These are phyloP conservation scores for Drosophila seguyi DNA, from an alignment of 1,140 invertebrate genomes.

Conservation along the genomic window DNA sequence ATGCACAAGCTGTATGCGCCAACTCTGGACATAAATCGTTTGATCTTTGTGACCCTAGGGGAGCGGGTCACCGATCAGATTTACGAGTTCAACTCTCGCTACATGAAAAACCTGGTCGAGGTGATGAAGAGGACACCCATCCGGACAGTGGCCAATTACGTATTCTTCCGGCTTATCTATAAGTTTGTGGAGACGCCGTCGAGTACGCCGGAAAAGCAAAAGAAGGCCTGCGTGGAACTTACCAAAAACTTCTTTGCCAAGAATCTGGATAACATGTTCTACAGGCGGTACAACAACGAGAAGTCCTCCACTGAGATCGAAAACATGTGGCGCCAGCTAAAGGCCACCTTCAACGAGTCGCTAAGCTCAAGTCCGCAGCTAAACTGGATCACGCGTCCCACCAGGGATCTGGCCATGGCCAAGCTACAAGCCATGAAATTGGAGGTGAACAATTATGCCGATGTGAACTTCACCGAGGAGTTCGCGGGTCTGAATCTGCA, in stretches of 20 bases:
- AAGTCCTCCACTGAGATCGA: conserved; percentile 59
- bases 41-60: conserved; percentile 49
- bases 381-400: conserved; percentile 48
- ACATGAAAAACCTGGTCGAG: conserved; percentile 57
- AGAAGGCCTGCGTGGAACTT: conserved; percentile 35
- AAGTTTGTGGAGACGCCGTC: conserved; percentile 38
- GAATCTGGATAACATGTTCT: conserved; percentile 76
- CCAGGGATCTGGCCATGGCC: conserved; percentile 51
- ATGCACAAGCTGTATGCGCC: conserved; percentile 55
- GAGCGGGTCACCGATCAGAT: conserved; percentile 34
- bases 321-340: conserved; percentile 65
- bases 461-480: conserved; percentile 62
- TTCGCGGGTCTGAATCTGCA: conserved; percentile 49
- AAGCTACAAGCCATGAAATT: conserved; percentile 69
- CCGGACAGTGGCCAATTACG: conserved; percentile 66
- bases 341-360: conserved; percentile 52
- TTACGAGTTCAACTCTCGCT: conserved; percentile 55
- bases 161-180: conserved; percentile 56
- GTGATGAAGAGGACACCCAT: conserved; percentile 49
- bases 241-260: conserved; percentile 67
- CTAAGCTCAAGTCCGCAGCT: conserved; percentile 38
- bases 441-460: conserved; percentile 61
- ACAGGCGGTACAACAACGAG: conserved; percentile 51
- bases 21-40: conserved; percentile 33
- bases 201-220: conserved; percentile 9